Conservation (phyloP, 1,140 invertebrate species). For the Colletes latitarsis region DNA sequence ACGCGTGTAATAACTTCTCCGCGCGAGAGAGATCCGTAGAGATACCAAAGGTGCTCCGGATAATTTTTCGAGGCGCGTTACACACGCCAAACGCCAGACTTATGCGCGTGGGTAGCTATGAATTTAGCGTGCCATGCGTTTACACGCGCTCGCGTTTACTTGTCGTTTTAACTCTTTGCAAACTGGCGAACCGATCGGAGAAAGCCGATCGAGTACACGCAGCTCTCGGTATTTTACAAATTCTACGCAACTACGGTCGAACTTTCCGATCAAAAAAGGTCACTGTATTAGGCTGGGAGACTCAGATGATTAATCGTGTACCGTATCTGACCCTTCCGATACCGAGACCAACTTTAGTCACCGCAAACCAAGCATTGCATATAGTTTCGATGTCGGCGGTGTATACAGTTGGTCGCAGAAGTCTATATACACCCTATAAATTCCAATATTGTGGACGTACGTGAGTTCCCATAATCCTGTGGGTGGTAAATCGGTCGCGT, state of each 20-base stretch:
- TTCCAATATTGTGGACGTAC: too few relatives aligned
- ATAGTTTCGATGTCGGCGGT: too few relatives aligned
- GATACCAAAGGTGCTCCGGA: neutral
- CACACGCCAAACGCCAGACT: neutral
- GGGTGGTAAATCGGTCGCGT: too few relatives aligned
- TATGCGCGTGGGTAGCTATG: conserved; percentile 25
- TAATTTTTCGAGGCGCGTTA: conserved; percentile 10
- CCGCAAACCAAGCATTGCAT: too few relatives aligned
- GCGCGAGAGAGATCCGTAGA: neutral
- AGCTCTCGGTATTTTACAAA: conserved; percentile 15
- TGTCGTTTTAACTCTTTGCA: conserved; percentile 46
- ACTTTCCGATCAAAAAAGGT: neutral
- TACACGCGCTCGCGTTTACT: conserved; percentile 26
- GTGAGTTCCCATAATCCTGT: too few relatives aligned
- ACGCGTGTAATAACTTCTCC: neutral
- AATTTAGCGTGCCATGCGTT: conserved; percentile 38
- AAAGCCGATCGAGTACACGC: conserved; percentile 19
- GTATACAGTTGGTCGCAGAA: too few relatives aligned
- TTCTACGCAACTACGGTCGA: neutral
- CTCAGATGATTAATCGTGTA: too few relatives aligned
- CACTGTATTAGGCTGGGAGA: too few relatives aligned
- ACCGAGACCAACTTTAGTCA: too few relatives aligned
- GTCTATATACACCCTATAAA: too few relatives aligned
- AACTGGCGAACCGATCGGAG: conserved; percentile 41
- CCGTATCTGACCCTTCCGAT: too few relatives aligned